A percentile compares a stretch with the other conserved stretches of the same genome.
These are phyloP conservation scores for Xylota sylvarum DNA, from an alignment of 2,888 invertebrate species.

Conservation along the genomic window DNA sequence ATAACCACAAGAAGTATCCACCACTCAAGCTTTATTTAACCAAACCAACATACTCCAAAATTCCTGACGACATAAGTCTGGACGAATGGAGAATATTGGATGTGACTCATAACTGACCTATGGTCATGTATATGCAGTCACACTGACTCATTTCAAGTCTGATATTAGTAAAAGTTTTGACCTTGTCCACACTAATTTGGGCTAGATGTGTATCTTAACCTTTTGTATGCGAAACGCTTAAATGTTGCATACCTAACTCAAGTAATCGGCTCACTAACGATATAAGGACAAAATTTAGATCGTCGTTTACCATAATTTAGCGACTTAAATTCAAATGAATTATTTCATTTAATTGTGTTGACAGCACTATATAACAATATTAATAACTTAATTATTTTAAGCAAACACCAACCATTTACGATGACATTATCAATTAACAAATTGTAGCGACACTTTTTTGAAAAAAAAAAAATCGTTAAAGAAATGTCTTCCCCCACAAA, in stretches of 20 bases:
- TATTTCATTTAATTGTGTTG: neutral
- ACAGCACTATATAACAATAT: conserved; percentile 2
- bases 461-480: neutral
- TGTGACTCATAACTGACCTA: too few species aligned
- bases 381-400: conserved; percentile 40
- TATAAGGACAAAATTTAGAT: neutral
- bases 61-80: too few species aligned
- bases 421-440: conserved; percentile 44
- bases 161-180: neutral
- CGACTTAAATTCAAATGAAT: neutral
- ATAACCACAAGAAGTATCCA: too few species aligned
- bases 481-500: conserved; percentile 9
- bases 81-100: too few species aligned
- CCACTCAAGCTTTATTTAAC: too few species aligned
- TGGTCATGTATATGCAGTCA: too few species aligned
- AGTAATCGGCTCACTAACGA: neutral
- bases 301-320: neutral
- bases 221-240: neutral
- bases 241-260: neutral
- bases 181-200: neutral
- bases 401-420: conserved; percentile 7
- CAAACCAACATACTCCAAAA: too few species aligned
- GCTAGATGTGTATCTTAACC: neutral
- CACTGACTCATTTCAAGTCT: neutral
- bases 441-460: conserved; percentile 24